These are phyloP conservation scores for Hippocampus comes DNA, from an alignment of 2,113 vertebrate species.

Conservation along the genomic window DNA sequence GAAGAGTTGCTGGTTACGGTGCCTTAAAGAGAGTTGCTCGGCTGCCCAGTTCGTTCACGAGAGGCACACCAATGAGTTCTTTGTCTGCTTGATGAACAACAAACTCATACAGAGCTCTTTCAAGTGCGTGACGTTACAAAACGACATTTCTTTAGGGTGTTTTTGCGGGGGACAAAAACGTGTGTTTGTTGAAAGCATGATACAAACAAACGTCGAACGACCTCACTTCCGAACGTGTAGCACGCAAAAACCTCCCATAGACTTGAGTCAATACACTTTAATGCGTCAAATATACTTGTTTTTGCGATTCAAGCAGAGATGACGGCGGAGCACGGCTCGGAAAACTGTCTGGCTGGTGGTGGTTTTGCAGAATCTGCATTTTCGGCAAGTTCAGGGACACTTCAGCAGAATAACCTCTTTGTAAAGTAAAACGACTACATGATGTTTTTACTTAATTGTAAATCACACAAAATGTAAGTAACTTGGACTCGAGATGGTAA, in stretches of 20 bases:
- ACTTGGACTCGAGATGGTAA: neutral
- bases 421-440: neutral
- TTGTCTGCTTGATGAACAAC: neutral
- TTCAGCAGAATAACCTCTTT: neutral
- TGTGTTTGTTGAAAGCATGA: neutral
- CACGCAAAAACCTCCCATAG: no score
- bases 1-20: neutral
- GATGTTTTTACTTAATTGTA: neutral
- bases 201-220: neutral
- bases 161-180: neutral
- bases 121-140: neutral
- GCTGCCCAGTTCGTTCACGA: no score
- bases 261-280: neutral
- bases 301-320: neutral
- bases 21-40: neutral
- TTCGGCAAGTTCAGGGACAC: neutral
- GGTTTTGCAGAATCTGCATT: conserved; percentile 6
- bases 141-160: neutral
- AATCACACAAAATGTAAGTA: neutral
- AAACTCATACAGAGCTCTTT: neutral
- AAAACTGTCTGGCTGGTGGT: neutral
- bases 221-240: neutral
- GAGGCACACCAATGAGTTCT: neutral
- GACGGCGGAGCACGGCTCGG: conserved; percentile 10
- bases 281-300: neutral